Evolutionary conservation across 2,888 invertebrate genomes (phyloP).

Genomic region (Pyrochroa serraticornis): DNA sequence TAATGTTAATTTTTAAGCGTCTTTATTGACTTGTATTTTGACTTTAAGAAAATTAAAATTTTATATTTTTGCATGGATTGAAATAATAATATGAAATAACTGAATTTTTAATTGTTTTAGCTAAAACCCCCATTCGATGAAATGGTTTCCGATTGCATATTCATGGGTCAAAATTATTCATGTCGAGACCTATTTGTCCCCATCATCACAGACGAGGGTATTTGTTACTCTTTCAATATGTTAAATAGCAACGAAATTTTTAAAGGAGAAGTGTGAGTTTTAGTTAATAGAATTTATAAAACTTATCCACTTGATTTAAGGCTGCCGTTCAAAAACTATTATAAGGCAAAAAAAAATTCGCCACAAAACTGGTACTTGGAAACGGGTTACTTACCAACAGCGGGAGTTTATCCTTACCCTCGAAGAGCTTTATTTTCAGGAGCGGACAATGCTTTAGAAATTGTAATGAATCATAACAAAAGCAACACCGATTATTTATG

Average conservation of each 20-base stretch:
- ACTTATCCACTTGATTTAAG: too few relatives aligned
- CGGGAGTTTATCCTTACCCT: slow-evolving; percentile 66
- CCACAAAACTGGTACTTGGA: slow-evolving; percentile 70
- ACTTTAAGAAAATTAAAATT: too few relatives aligned
- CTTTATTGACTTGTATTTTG: too few relatives aligned
- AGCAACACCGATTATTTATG: slow-evolving; percentile 38
- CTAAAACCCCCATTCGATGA: too few relatives aligned
- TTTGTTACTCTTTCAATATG: slow-evolving; percentile 74
- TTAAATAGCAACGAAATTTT: slow-evolving; percentile 65
- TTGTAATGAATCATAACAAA: slow-evolving; percentile 29
- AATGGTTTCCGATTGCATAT: too few relatives aligned
- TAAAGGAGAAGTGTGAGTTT: slow-evolving; percentile 61
- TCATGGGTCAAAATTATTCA: too few relatives aligned
- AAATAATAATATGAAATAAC: too few relatives aligned
- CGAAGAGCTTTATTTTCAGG: slow-evolving; percentile 70
- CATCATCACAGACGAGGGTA: slow-evolving; percentile 71
- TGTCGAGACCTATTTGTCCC: slow-evolving; percentile 67
- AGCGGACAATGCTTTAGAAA: slow-evolving; percentile 54
- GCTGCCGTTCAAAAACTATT: slow-evolving; percentile 4
- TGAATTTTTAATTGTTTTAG: too few relatives aligned
- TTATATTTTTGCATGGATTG: too few relatives aligned
- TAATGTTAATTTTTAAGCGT: too few relatives aligned
- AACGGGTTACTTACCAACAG: slow-evolving; percentile 62
- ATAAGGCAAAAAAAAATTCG: not conserved
- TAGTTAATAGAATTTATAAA: too few relatives aligned